Evolutionary conservation across 2,888 invertebrate genomes (phyloP), one percentile per base, ranked within the genome.

Genomic region (Mycalesis mineus): DNA sequence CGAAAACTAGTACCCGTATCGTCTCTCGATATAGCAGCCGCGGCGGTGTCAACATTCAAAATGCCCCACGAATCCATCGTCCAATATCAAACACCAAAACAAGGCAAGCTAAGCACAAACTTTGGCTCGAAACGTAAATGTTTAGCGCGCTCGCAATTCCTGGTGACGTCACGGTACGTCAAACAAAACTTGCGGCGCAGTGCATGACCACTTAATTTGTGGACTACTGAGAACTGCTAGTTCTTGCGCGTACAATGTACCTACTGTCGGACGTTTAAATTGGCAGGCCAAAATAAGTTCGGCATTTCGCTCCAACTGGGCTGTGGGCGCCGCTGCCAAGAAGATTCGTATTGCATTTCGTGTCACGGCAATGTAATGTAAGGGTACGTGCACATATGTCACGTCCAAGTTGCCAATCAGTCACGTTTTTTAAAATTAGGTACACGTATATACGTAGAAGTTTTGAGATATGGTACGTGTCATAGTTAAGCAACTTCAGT

Each of bases 31-130:
- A 94, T 92, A 14, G 93, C 94, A 62, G 92, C 92, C 48, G 92
- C 88, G 44, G 92, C 91, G 57, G 91, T 89, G 71, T 93, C 92
- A 68, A 92, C 92, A 68, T 92, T 92, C 73, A 94, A 81, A 68
- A 92, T 92, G 61, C 93, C 94, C 94, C 94, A 94, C 68, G 92
- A 92, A 90, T 94, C 94, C 94, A 94, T 94, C 28, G 66, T 72
- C 62, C 55, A 65, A 61, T 57, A 55, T 58, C 61, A 65, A 69
- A 66, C 69, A 64, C 65, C 69, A 68, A 69, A 69, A 66, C 68
- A 64, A 64, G 60, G 47, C 62, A 55, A 65, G 51, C 62, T 58
- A 55, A 65, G 60, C 61, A 60, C 58, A 39, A 61, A 61, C 60
- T 65, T 64, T 67, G 65, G 69, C 65, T 64, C 50, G 62, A 48